Evolutionary conservation across 2,797 vertebrate species (phyloP).

Genomic region (Bradypodion ventrale): DNA sequence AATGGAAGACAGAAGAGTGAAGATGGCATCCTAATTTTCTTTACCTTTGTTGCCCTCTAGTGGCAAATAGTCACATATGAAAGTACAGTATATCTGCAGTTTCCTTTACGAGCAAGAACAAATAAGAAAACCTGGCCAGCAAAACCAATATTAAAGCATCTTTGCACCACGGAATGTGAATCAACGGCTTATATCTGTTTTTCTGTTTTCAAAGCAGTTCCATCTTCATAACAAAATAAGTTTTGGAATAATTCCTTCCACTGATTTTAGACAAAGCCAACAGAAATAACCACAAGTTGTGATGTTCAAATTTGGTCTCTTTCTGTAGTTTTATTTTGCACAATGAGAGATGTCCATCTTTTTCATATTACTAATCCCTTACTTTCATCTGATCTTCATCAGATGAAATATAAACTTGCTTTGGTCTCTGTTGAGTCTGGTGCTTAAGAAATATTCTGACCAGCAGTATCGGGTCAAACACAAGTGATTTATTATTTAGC

Average conservation of each 20-base stretch:
- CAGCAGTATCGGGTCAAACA: too few relatives aligned
- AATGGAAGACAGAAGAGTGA: not conserved
- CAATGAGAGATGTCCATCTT: not conserved
- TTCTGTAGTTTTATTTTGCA: not conserved
- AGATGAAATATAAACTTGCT: not conserved
- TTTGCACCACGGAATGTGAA: not conserved
- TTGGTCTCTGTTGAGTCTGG: too few relatives aligned
- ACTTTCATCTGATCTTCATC: not conserved
- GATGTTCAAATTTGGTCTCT: not conserved
- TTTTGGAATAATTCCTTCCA: too few relatives aligned
- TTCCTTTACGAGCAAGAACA: too few relatives aligned
- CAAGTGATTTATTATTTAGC: too few relatives aligned
- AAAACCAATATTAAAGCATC: not conserved
- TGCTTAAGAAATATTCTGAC: too few relatives aligned
- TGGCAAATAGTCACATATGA: not conserved
- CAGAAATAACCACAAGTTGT: not conserved
- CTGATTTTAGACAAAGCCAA: not conserved
- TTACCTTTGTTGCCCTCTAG: not conserved
- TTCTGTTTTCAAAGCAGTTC: not conserved
- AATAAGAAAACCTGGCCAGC: too few relatives aligned
- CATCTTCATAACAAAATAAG: not conserved
- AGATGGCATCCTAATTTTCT: not conserved
- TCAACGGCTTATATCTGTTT: not conserved
- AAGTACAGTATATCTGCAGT: not conserved
- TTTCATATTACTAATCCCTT: not conserved